A percentile compares a stretch with the other conserved stretches of the same genome.
phyloP scores from a whole-genome alignment of 30 jellyfish, hydroid and myxozoan species.

The Aurelia aurita region DNA sequence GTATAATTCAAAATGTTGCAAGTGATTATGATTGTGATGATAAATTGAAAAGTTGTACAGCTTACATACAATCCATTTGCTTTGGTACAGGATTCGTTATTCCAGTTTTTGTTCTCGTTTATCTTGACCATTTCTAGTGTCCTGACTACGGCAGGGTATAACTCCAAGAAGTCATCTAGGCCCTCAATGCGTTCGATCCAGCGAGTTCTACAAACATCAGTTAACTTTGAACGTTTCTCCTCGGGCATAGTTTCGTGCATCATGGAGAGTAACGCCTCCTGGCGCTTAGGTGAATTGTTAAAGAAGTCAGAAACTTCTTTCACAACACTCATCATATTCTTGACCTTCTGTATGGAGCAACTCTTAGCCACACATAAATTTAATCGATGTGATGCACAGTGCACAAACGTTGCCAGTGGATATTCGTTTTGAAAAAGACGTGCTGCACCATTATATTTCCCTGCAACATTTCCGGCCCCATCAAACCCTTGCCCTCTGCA shows the following conservation, averaged over 20 bases:
- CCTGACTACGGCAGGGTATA: not conserved
- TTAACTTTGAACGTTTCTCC: not conserved
- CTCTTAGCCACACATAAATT: too few species aligned
- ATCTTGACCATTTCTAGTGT: not conserved
- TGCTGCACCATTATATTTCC: too few species aligned
- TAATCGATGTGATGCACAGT: too few species aligned
- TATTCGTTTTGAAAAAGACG: too few species aligned
- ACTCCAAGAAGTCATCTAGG: not conserved
- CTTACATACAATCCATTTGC: not conserved
- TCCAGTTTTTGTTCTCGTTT: not conserved
- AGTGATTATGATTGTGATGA: not conserved
- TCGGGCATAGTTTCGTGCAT: not conserved
- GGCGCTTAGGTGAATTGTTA: too few species aligned
- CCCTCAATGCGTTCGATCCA: slow-evolving; percentile 1
- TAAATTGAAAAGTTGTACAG: slow-evolving; percentile 2
- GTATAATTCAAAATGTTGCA: not conserved
- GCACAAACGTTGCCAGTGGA: too few species aligned
- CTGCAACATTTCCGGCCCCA: too few species aligned
- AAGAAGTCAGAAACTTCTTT: too few species aligned
- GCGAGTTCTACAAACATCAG: slow-evolving; percentile 11
- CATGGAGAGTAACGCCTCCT: too few species aligned
- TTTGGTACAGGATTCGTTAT: not conserved
- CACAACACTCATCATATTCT: too few species aligned
- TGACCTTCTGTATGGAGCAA: too few species aligned
- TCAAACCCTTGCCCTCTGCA: too few species aligned